Evolutionary conservation across 2,113 vertebrate species (phyloP), one percentile per base, ranked within the genome.

Genomic region (Limnothrissa miodon): DNA sequence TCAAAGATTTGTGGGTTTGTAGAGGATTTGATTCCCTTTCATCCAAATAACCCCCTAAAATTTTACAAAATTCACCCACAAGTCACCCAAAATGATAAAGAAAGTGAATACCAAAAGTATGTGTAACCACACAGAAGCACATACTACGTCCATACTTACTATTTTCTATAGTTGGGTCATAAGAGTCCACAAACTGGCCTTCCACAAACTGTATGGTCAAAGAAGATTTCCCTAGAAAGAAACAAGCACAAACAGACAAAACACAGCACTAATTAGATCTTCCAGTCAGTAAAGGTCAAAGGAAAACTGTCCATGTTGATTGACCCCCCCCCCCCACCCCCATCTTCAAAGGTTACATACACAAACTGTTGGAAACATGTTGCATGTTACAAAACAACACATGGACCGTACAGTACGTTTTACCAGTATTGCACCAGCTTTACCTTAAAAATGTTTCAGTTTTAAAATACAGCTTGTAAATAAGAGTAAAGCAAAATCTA

Each of bases 171-270:
- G 98, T 99, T 80, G 98, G 98, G 90, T 99, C 98, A 82, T 99
- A 99, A 0, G 98, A 99, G 93, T 99, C 98, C 84, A 99, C 97
- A 93, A 99, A 99, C 90, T 99, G 98, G 89, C 98, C 98, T 94
- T 99, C 98, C 87, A 99, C 98, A 94, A 99, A 99, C 93, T 99
- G 98, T 93, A 99, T 99, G 0, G 98, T 99, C 95, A 99, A 92
- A 82, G 98, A 99, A 82, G 98, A 99, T 94, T 99, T 99, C 90
- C 98, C 98, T 99, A 90, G 33, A 93, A n/a, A n/a, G 92, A 74
- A 87, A 87, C 91, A 29, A 44, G 17, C 1, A 36, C 9, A 36
- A 15, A 13, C n/a, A 66, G 59, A 66, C 7, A 74, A 15, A 4
- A 74, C 5, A 74, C 66, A 74, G 19, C 11, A 15, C 15, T 74